Evolutionary conservation across 92 coral and sea anemone species (phyloP), one percentile per base, ranked within the genome.

Genomic region (Porites evermanni): DNA sequence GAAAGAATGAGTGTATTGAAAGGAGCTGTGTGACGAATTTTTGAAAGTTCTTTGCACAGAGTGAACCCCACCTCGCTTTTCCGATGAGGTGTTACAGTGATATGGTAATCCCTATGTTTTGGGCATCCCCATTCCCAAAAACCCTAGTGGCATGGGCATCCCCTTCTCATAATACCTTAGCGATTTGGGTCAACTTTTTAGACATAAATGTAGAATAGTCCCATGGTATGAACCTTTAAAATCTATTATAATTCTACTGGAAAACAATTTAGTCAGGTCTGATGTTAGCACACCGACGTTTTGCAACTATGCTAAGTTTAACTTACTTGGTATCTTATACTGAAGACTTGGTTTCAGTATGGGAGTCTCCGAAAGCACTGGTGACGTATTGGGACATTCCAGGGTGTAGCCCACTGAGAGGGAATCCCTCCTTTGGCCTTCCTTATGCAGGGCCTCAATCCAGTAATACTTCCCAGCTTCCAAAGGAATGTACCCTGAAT

Each of bases 391-490:
- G 14, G 96, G 96, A 54, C 98, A 95, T 79, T 90, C 91, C 53
- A 95, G 79, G 21, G 91, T 90, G 83, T 88, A 95, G 2, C 98
- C 98, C n/a, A 95, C 98, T 17, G 93, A 89, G 5, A 95, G 84
- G 3, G 90, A 77, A 72, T 91, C 94, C 79, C 83, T 87, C 52
- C 87, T 77, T 61, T 77, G 70, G 23, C 94, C 94, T 78, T 94
- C 95, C 85, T 95, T 95, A 80, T 95, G 98, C 66, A 95, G 85
- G 77, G 95, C 96, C 88, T 95, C 98, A 56, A 95, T 75, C 98
- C 98, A 93, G 76, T 95, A 95, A 58, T 92, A 89, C 75, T 93
- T 95, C 53, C 98, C 98, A 77, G 98, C 98, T 79, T 95, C 89
- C 19, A 95, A 84, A 44, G 87, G 87, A 83, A 83, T 74, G 80